A percentile compares a stretch with the other conserved stretches of the same genome.
Conservation (phyloP, 2,113 vertebrate genomes). For the Pheucticus melanocephalus region DNA sequence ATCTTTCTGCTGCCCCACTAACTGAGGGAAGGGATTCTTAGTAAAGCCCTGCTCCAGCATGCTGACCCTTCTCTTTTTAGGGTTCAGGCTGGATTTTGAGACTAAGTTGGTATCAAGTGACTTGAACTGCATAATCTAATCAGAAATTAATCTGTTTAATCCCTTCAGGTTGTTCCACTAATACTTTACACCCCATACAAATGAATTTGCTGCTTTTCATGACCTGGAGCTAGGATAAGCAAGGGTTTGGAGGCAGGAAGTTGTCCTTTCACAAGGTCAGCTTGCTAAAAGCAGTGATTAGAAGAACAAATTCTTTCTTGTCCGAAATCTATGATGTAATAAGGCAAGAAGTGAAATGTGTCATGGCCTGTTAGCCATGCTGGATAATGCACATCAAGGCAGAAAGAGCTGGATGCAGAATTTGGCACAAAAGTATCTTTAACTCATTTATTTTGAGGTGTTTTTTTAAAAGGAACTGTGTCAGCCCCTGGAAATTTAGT, state of each 20-base stretch:
- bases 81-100: not conserved
- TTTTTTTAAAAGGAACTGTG: not conserved
- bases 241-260: not conserved
- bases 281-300: not conserved
- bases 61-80: not conserved
- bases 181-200: not conserved
- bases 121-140: not conserved
- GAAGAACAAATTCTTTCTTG: conserved; percentile 13
- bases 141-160: not conserved
- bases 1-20: not conserved
- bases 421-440: conserved; percentile 12
- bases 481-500: not conserved
- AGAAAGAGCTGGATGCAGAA: not conserved
- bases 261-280: not conserved
- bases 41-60: not conserved
- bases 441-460: not conserved
- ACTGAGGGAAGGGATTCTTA: not conserved
- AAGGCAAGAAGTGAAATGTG: conserved; percentile 45
- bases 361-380: conserved; percentile 35
- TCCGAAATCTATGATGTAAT: conserved; percentile 46
- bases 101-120: not conserved
- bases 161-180: not conserved
- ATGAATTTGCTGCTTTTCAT: not conserved
- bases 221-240: not conserved
- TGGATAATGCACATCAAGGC: not conserved